These are phyloP conservation scores for Apamea epomidion DNA, from an alignment of 2,888 invertebrate genomes.

Conservation along the genomic window DNA sequence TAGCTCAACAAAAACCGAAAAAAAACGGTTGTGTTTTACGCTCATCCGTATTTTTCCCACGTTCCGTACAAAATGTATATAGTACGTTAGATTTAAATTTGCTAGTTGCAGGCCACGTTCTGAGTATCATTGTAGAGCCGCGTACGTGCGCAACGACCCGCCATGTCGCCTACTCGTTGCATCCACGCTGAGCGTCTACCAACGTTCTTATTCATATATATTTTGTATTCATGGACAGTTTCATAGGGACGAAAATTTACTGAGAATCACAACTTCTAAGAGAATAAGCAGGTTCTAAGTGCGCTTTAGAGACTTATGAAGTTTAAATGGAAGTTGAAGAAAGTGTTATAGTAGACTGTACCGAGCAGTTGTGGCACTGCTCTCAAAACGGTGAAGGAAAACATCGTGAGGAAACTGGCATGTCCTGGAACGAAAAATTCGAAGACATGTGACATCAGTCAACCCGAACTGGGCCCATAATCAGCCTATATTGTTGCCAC, in stretches of 20 bases:
- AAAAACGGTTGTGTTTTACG: not conserved
- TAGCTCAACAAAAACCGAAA: not conserved
- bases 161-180: slow-evolving; percentile 56
- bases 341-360: not conserved
- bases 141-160: slow-evolving; percentile 70
- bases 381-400: not conserved
- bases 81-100: slow-evolving; percentile 65
- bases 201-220: slow-evolving; percentile 65
- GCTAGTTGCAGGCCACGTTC: slow-evolving; percentile 63
- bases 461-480: too few species aligned
- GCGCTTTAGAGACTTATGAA: slow-evolving; percentile 35
- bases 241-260: slow-evolving; percentile 56
- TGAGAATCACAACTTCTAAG: slow-evolving; percentile 48
- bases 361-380: not conserved
- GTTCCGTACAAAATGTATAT: slow-evolving; percentile 52
- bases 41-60: slow-evolving; percentile 39
- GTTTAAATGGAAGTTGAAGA: slow-evolving; percentile 33
- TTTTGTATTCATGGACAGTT: slow-evolving; percentile 66
- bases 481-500: too few species aligned
- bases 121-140: slow-evolving; percentile 66
- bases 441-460: too few species aligned
- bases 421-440: too few species aligned
- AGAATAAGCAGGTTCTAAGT: slow-evolving; percentile 40
- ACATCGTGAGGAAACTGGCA: too few species aligned
- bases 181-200: slow-evolving; percentile 42